Base-by-base conservation (phyloP, 2,888 invertebrate species). In the Tanypteryx hageni region DNA sequence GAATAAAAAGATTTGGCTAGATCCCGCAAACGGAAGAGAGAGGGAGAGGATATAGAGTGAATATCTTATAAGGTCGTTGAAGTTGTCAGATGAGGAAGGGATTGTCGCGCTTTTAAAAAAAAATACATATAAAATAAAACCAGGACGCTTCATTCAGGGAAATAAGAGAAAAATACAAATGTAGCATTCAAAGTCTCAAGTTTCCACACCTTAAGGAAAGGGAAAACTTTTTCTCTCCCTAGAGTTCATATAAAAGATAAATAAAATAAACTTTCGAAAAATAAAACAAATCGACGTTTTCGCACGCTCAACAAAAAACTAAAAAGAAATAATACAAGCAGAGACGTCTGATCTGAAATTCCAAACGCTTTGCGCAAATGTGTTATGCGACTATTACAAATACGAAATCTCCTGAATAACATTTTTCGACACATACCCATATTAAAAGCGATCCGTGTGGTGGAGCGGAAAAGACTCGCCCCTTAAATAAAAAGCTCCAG, bases 401-500 rank as follows among this genome's bases (percentile, higher is more conserved):
- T 27, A 9, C 16, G 18, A n/a, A n/a, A 44, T 64, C 64, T 44
- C 31, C 61, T 89, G 89, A 89, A 89, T 89, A 89, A 89, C 44
- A 89, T 89, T 89, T 68, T 68, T 89, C 76, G 68, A 89, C 89
- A 89, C 89, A 89, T 61, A 44, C 59, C 89, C 44, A 89, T 44
- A 44, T 68, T 89, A 89, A 89, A 89, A 89, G 7, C 64, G 44
- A 64, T 89, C 31, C 31, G 22, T 18, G 61, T 22, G 16, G 14
- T 11, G 27, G 27, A 9, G 27, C 64, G 64, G 68, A 44, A 82
- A 64, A 64, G 27, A 27, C 2, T 22, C 22, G 86, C 11, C 64
- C 44, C 44, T 68, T n/a, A 18, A 68, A 68, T 64, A 44, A 68
- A 89, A 89, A n/a, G 0, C 64, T 31, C 44, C 16, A 31, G 86